Base-by-base conservation (phyloP, 2,797 vertebrate genomes). In the Gadopsis marmoratus region DNA sequence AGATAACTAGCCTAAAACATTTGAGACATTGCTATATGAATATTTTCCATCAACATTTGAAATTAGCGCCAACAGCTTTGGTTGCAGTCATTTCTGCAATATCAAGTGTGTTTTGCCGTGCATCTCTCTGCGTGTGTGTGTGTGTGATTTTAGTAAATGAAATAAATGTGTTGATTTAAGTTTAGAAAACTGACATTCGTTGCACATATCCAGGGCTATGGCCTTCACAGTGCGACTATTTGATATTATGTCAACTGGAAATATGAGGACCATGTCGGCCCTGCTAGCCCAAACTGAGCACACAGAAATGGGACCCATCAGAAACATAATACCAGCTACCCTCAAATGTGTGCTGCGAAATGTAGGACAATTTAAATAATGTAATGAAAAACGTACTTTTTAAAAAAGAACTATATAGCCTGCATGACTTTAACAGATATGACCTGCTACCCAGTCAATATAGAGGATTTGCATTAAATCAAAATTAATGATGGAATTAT, bases 91-190 rank as follows among this genome's bases (percentile, higher is more conserved):
- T 54, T 69, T 47, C 51, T 39, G 43, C 21, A 26, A 19, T 37
- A 8, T 35, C 39, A 60, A 2, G 19, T 55, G 17, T 66, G 31
- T 43, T 50, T 65, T 17, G 17, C 16, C 16, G 23, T 17, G 4
- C 17, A 8, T 11, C n/a, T 29, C n/a, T n/a, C n/a, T n/a, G n/a
- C n/a, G 23, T 10, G 56, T 54, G 39, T 58, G 71, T 54, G 71
- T 31, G 62, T 47, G 41, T 53, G 41, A 26, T 78, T 71, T 68
- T 68, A 31, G 19, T 41, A 29, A 39, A 8, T 55, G 1, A 56
- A 64, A 73, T 56, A 62, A 60, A 66, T 53, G 5, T 64, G 29
- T 63, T 55, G 53, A 69, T 64, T 48, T 50, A 47, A 69, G 39
- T 60, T 58, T 62, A 78, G 47, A 59, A 50, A 64, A 43, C 33